Conservation (phyloP, 1,140 invertebrate species). For the Probaryconus sp. region DNA sequence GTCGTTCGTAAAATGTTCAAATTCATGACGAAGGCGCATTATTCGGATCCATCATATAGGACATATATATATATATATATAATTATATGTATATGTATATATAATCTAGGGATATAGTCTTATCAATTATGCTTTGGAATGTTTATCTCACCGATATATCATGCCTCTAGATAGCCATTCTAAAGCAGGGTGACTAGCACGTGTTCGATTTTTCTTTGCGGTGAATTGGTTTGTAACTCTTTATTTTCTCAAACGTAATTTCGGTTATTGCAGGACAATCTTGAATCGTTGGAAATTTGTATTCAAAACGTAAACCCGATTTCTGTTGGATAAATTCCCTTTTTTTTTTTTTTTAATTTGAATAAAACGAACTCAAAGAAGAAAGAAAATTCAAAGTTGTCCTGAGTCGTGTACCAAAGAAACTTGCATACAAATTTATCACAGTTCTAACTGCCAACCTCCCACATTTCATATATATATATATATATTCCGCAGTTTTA, state of each 20-base stretch:
- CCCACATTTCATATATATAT: too few species aligned
- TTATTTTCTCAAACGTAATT: neutral
- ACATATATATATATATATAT: too few species aligned
- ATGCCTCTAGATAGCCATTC: slow-evolving; percentile 34
- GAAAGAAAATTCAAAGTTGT: too few species aligned
- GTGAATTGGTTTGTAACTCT: neutral
- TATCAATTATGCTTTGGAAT: slow-evolving; percentile 46
- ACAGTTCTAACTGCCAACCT: slow-evolving; percentile 67
- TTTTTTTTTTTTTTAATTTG: too few species aligned
- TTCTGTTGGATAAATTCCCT: too few species aligned
- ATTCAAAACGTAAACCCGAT: too few species aligned
- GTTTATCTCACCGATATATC: slow-evolving; percentile 19
- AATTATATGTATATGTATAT: too few species aligned
- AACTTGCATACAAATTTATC: too few species aligned
- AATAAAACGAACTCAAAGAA: too few species aligned
- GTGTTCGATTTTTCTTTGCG: slow-evolving; percentile 58
- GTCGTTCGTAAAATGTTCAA: slow-evolving; percentile 16
- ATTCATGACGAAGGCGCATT: slow-evolving; percentile 28
- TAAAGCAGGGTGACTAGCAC: slow-evolving; percentile 35
- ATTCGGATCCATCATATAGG: slow-evolving; percentile 27
- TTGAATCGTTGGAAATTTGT: too few species aligned
- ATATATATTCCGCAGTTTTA: neutral
- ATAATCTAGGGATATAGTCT: slow-evolving; percentile 28
- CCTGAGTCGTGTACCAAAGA: too few species aligned
- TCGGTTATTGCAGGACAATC: too few species aligned